These are phyloP conservation scores for Tragelaphus oryx DNA, from an alignment of 2,797 vertebrate genomes.

Conservation along the genomic window DNA sequence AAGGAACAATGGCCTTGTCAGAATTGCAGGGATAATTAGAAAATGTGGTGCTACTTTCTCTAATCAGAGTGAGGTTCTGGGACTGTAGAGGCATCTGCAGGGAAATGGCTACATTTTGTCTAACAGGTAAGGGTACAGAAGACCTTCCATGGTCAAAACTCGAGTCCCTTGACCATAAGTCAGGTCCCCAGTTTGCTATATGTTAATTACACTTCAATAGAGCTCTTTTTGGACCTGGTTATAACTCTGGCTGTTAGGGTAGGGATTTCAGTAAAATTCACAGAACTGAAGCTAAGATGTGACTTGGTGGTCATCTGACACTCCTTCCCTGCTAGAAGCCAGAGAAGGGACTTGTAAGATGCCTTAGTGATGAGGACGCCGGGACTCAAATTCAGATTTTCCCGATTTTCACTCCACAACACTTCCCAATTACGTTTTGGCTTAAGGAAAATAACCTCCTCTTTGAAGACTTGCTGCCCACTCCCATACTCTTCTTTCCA, in stretches of 20 bases:
- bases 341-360: background rate
- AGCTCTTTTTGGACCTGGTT: background rate
- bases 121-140: background rate
- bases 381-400: background rate
- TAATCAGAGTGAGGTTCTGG: background rate
- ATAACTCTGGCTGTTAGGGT: background rate
- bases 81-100: background rate
- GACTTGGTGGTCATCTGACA: background rate
- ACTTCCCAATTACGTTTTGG: rapidly evolving
- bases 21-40: slow-evolving; percentile 34
- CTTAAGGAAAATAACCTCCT: background rate
- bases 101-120: background rate
- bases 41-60: background rate
- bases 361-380: background rate
- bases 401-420: background rate
- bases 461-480: rapidly evolving
- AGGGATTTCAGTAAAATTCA: background rate
- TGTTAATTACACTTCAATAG: background rate
- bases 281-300: background rate
- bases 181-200: background rate
- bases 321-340: background rate
- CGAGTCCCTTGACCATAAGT: background rate
- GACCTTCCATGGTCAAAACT: background rate
- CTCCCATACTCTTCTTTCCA: background rate
- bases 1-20: slow-evolving; percentile 32